Percentiles rank a stretch among this genome's conserved stretches.
phyloP scores from a whole-genome alignment of 2,113 vertebrate genomes.

The Salvelinus alpinus region DNA sequence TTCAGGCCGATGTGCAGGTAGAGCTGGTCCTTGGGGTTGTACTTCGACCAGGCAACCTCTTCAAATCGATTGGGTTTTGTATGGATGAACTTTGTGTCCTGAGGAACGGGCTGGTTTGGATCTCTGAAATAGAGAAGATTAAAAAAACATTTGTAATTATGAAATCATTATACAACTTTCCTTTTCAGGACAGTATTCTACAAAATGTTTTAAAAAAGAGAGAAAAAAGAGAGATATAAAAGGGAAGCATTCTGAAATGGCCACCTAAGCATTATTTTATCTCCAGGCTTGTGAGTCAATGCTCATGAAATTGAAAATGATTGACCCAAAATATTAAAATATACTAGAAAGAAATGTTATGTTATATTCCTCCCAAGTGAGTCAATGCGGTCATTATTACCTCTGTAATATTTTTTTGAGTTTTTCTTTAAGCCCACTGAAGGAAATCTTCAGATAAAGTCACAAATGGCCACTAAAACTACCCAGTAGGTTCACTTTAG shows the following conservation, averaged over 20 bases:
- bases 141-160: constrained; percentile 26
- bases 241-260: no score
- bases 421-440: background rate
- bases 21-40: constrained; percentile 94
- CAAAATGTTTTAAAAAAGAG: background rate
- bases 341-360: background rate
- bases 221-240: no score
- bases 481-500: constrained; percentile 21
- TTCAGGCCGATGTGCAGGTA: constrained; percentile 96
- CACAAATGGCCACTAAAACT: constrained; percentile 3
- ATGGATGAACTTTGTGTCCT: constrained; percentile 97
- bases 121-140: constrained; percentile 73
- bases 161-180: background rate
- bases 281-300: no score
- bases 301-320: no score
- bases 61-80: constrained; percentile 97
- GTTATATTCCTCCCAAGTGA: constrained; percentile 2
- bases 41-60: constrained; percentile 97
- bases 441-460: background rate
- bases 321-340: background rate
- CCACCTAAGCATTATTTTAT: no score
- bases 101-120: constrained; percentile 94
- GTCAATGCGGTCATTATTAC: constrained; percentile 7
- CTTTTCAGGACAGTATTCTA: background rate
- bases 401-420: background rate